phyloP scores from a whole-genome alignment of 2,113 vertebrate genomes.

The Tursiops truncatus region DNA sequence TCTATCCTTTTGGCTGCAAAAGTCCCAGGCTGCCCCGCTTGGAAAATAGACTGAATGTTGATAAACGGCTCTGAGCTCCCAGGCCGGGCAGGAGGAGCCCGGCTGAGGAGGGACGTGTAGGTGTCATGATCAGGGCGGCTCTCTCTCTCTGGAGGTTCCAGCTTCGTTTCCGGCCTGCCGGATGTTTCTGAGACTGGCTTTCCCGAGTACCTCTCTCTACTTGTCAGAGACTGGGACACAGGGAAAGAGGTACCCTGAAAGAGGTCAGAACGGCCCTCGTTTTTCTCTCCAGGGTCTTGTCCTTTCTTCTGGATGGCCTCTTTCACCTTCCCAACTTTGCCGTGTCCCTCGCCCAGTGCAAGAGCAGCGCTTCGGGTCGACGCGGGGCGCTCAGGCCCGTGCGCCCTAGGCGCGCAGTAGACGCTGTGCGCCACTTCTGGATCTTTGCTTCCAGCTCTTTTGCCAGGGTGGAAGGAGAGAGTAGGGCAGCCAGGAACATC shows the following conservation, averaged over 20 bases:
- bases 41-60: neutral
- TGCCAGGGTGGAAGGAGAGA: neutral
- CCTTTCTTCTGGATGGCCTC: neutral
- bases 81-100: neutral
- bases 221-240: neutral
- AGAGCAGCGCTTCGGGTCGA: accelerated
- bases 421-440: neutral
- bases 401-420: neutral
- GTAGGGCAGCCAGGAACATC: neutral
- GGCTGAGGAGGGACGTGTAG: neutral
- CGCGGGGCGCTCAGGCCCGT: accelerated
- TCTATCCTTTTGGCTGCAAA: conserved; percentile 6
- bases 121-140: neutral
- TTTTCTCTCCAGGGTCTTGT: neutral
- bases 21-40: neutral
- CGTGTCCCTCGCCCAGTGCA: neutral
- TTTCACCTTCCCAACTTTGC: neutral
- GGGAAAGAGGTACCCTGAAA: neutral
- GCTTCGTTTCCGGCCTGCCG: neutral
- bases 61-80: neutral
- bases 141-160: neutral
- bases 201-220: neutral
- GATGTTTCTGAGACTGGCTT: neutral
- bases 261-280: neutral
- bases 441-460: neutral